These are phyloP conservation scores for Macrostomum lignano DNA, from an alignment of 1,140 invertebrate genomes.

Conservation along the genomic window DNA sequence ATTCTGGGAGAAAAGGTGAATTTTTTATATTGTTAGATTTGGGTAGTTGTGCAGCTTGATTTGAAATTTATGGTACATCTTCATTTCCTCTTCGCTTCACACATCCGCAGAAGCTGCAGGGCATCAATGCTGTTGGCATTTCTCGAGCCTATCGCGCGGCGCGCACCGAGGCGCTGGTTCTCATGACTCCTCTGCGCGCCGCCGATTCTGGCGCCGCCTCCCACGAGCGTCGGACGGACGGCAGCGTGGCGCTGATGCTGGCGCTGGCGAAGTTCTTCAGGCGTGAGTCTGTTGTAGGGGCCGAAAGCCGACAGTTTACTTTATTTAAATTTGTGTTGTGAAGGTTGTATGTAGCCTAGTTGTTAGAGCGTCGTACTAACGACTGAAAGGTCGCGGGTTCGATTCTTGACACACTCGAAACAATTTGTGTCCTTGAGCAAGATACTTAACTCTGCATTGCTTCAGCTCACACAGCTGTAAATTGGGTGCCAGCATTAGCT, in stretches of 20 bases:
- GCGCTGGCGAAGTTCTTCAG: slow-evolving; percentile 62
- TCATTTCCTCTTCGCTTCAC: too few relatives aligned
- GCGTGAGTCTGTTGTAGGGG: too few relatives aligned
- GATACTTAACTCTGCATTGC: too few relatives aligned
- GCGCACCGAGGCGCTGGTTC: slow-evolving; percentile 61
- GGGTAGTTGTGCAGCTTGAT: neutral
- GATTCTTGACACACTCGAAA: neutral
- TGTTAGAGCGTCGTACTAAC: neutral
- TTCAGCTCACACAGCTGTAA: too few relatives aligned
- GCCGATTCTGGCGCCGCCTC: slow-evolving; percentile 32
- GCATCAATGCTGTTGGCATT: slow-evolving; percentile 75
- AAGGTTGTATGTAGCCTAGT: slow-evolving; percentile 4
- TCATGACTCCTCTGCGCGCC: slow-evolving; percentile 52
- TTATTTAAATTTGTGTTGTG: too few relatives aligned
- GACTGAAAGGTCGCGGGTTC: neutral
- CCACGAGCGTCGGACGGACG: slow-evolving; percentile 39
- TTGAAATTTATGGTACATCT: slow-evolving; percentile 11
- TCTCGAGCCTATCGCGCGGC: slow-evolving; percentile 53
- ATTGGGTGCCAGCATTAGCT: too few relatives aligned
- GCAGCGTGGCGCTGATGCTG: slow-evolving; percentile 58
- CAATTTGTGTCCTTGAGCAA: too few relatives aligned
- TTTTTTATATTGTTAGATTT: slow-evolving; percentile 6
- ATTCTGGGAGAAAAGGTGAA: slow-evolving; percentile 2
- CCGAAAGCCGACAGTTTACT: too few relatives aligned
- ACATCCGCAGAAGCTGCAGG: slow-evolving; percentile 41